Evolutionary conservation across 2,113 vertebrate species (phyloP).

Genomic region (Hemiscyllium ocellatum): DNA sequence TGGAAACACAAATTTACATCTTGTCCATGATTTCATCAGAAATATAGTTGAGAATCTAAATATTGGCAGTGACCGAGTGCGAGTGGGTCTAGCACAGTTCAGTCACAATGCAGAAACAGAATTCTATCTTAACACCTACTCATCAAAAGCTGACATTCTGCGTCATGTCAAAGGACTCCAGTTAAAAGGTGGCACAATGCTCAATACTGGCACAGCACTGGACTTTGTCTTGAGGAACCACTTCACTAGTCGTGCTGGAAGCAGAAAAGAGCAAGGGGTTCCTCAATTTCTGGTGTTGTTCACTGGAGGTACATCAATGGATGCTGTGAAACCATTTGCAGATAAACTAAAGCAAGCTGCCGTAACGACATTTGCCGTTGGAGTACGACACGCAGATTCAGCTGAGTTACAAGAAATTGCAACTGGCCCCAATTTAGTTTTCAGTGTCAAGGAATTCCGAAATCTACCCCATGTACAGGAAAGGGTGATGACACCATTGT

Average conservation of each 20-base stretch:
- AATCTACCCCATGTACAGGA: slow-evolving; percentile 50
- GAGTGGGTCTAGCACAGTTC: slow-evolving; percentile 85
- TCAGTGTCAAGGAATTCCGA: slow-evolving; percentile 53
- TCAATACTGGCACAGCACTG: slow-evolving; percentile 78
- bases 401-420: slow-evolving; percentile 67
- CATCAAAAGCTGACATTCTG: slow-evolving; percentile 69
- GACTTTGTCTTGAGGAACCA: slow-evolving; percentile 66
- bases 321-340: slow-evolving; percentile 54
- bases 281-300: slow-evolving; percentile 83
- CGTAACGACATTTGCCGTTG: slow-evolving; percentile 81
- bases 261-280: slow-evolving; percentile 66
- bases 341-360: slow-evolving; percentile 60
- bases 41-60: slow-evolving; percentile 74
- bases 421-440: slow-evolving; percentile 78
- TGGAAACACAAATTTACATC: slow-evolving; percentile 70
- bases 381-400: slow-evolving; percentile 64
- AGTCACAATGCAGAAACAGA: slow-evolving; percentile 71
- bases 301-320: slow-evolving; percentile 64
- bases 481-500: slow-evolving; percentile 52
- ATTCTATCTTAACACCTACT: slow-evolving; percentile 73
- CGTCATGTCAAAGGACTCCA: slow-evolving; percentile 65
- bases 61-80: slow-evolving; percentile 70
- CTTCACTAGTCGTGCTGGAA: slow-evolving; percentile 71
- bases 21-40: slow-evolving; percentile 77
- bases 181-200: slow-evolving; percentile 66